Evolutionary conservation across 2,113 vertebrate species (phyloP), one percentile per base, ranked within the genome.

Genomic region (Cynocephalus volans): DNA sequence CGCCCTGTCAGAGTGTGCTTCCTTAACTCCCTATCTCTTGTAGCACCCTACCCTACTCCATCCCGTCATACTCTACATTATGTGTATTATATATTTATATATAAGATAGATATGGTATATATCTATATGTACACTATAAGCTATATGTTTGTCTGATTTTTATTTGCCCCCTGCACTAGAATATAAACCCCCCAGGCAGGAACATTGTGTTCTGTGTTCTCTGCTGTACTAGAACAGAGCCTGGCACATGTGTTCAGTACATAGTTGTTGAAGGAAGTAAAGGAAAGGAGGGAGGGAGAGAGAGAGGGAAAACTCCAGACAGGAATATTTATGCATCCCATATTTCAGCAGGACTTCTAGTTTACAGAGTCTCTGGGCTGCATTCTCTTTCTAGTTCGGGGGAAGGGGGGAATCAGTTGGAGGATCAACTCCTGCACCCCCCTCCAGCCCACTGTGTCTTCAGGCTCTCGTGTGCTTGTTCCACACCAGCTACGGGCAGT

Each of bases 381-480:
- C 45, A 10, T 76, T 80, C 48, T 69, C 23, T 58, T 93, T 50
- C 18, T 8, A 79, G 36, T 14, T 45, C 86, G 45, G 75, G 18
- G 50, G 4, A 36, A 58, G 13, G 12, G 11, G 58, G 31, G 21
- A 45, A 21, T 81, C 23, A 2, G 13, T 12, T 6, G 3, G 45
- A 62, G 73, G 45, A 8, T 0, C 26, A 89, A 17, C 62, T 1
- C 41, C 14, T 56, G 52, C 0, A 1, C 24, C n/a, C 45, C 4
- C 2, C 0, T 0, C 18, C 24, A 48, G 56, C 12, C n/a, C 28
- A 19, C 4, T 1, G 0, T 0, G 2, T 72, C 73, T 23, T 64
- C 4, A 3, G 65, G 72, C 2, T 58, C 75, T 65, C 19, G 4
- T 1, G 19, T 45, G 70, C 54, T 31, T n/a, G 6, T 36, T n/a